These are phyloP conservation scores for Sprattus sprattus DNA, from an alignment of 2,113 vertebrate genomes.

Conservation along the genomic window DNA sequence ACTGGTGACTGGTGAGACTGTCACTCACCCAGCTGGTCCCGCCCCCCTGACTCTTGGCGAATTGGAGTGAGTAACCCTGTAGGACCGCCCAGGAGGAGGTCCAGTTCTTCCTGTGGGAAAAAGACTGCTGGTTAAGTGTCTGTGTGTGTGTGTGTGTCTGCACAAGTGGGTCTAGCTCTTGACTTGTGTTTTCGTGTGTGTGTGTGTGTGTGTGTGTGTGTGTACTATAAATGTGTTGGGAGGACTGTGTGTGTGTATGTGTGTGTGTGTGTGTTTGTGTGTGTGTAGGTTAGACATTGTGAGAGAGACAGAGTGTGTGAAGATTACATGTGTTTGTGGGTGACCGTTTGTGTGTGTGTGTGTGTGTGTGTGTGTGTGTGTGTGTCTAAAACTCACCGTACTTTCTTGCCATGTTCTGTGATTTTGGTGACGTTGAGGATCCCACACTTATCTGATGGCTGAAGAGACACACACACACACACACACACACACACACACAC, in stretches of 20 bases:
- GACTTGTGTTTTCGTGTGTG: not conserved
- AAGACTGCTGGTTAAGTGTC: not conserved
- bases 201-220: not conserved
- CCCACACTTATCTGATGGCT: conserved; percentile 94
- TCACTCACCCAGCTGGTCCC: conserved; percentile 90
- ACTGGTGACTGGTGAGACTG: not conserved
- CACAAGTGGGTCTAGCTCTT: too few relatives aligned
- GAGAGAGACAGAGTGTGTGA: too few relatives aligned
- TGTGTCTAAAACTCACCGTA: conserved; percentile 73
- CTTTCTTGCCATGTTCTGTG: conserved; percentile 93
- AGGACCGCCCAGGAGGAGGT: conserved; percentile 90
- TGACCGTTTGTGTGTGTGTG: too few relatives aligned
- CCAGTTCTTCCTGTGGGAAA: conserved; percentile 89
- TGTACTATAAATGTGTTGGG: too few relatives aligned
- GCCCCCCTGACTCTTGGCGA: conserved; percentile 89
- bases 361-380: too few relatives aligned
- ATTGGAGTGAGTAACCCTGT: conserved; percentile 82
- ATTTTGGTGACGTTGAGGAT: conserved; percentile 93
- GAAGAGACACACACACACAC: not conserved
- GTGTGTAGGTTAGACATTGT: too few relatives aligned
- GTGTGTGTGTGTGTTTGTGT: too few relatives aligned
- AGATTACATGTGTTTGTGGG: too few relatives aligned
- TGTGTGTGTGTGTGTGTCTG: not conserved
- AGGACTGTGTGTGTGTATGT: too few relatives aligned
- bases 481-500: not conserved